phyloP scores from a whole-genome alignment of 2,888 invertebrate genomes.

The Ormia ochracea region DNA sequence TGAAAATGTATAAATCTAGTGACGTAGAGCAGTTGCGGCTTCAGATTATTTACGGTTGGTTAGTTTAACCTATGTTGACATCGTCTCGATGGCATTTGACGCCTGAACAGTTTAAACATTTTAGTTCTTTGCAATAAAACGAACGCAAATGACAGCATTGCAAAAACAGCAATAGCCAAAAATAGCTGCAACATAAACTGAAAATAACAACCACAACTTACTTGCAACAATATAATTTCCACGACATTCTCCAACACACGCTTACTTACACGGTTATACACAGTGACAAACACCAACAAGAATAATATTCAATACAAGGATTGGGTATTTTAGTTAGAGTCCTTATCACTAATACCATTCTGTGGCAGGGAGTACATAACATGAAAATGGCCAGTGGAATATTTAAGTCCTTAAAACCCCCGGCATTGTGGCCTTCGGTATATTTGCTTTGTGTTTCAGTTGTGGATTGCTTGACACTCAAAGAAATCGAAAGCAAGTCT shows the following conservation, averaged over 20 bases:
- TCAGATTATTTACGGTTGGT: constrained; percentile 60
- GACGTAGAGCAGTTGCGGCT: constrained; percentile 52
- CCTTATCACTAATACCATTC: constrained; percentile 1
- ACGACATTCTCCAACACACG: constrained; percentile 13
- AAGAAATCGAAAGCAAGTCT: background rate
- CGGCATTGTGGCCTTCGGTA: constrained; percentile 22
- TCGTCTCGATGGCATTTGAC: constrained; percentile 61
- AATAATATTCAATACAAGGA: constrained; percentile 17
- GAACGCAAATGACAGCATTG: constrained; percentile 29
- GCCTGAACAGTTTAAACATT: constrained; percentile 57
- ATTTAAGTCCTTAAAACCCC: constrained; percentile 51
- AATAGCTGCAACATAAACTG: constrained; percentile 27
- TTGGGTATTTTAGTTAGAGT: no score
- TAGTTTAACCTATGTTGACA: constrained; percentile 61
- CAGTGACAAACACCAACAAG: background rate
- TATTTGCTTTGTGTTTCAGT: constrained; percentile 25
- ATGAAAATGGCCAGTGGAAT: constrained; percentile 34
- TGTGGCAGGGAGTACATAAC: background rate
- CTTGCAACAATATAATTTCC: constrained; percentile 45
- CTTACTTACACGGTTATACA: background rate
- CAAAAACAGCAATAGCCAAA: background rate
- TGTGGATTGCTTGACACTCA: background rate
- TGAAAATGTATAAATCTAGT: background rate
- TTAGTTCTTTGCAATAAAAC: constrained; percentile 38
- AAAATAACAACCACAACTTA: constrained; percentile 21